Evolutionary conservation across 2,113 vertebrate genomes (phyloP).

Genomic region (Chionodraco myersi): DNA sequence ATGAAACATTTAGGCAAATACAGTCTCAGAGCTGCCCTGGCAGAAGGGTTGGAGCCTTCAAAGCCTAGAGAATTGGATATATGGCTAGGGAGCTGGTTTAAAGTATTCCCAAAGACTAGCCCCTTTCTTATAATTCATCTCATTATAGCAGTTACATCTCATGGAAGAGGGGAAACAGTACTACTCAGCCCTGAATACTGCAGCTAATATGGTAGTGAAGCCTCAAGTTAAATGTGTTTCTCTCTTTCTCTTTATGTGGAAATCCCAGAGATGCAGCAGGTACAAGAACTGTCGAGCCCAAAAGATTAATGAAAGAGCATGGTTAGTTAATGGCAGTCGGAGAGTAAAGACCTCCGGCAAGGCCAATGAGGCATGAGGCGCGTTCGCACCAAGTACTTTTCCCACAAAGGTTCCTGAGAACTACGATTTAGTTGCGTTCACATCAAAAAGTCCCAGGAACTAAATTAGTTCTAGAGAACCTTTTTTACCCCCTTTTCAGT

Average conservation of each 20-base stretch:
- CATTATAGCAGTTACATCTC: conserved; percentile 66
- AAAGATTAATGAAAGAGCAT: neutral
- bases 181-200: conserved; percentile 23
- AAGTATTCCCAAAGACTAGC: conserved; percentile 63
- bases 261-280: neutral
- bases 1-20: conserved; percentile 46
- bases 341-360: too few relatives aligned
- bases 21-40: conserved; percentile 37
- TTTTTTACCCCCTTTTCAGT: too few relatives aligned
- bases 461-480: too few relatives aligned
- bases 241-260: conserved; percentile 18
- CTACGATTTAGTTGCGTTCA: too few relatives aligned
- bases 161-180: conserved; percentile 42
- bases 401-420: too few relatives aligned
- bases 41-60: conserved; percentile 47
- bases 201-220: neutral
- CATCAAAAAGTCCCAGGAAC: too few relatives aligned
- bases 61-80: conserved; percentile 62
- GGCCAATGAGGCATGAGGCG: too few relatives aligned
- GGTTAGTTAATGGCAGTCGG: neutral
- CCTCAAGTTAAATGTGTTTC: conserved; percentile 1
- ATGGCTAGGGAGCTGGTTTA: conserved; percentile 45
- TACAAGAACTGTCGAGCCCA: neutral
- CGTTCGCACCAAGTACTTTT: too few relatives aligned
- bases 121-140: conserved; percentile 58